Conservation (phyloP, 2,888 invertebrate genomes). For the Andricus curvator region DNA sequence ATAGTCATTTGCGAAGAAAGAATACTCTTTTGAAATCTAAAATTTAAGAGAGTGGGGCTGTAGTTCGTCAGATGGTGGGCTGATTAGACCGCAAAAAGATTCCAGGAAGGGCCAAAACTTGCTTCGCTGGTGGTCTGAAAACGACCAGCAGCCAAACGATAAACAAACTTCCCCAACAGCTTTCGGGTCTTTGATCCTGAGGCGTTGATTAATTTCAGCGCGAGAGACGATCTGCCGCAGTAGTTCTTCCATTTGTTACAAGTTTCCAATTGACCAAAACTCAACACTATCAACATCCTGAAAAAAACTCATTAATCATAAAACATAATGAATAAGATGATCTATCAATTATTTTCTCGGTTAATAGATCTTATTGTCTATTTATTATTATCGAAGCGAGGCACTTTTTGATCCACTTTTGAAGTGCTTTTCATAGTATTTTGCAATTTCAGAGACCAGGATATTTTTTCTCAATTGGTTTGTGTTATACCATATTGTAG, state of each 20-base stretch:
- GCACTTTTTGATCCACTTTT: neutral
- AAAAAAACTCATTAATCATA: conserved; percentile 22
- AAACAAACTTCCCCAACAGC: conserved; percentile 71
- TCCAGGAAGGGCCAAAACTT: conserved; percentile 64
- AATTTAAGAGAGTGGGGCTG: conserved; percentile 56
- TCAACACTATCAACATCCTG: conserved; percentile 18
- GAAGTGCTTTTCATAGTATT: neutral
- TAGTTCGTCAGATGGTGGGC: conserved; percentile 64
- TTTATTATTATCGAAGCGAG: neutral
- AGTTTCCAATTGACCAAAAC: conserved; percentile 16
- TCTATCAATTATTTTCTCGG: neutral
- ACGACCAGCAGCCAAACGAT: conserved; percentile 64
- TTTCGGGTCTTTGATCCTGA: conserved; percentile 73
- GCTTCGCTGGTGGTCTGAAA: conserved; percentile 55
- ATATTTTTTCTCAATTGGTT: neutral
- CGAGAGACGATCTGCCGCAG: conserved; percentile 63
- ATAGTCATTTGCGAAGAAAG: neutral
- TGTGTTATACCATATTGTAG: neutral
- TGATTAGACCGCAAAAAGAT: conserved; percentile 64
- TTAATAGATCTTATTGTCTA: conserved; percentile 1
- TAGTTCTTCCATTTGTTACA: neutral
- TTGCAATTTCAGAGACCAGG: neutral
- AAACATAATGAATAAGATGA: neutral
- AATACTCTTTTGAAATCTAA: conserved; percentile 1
- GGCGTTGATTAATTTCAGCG: conserved; percentile 75